Percentiles rank a stretch among this genome's conserved stretches.
Conservation (phyloP, 1,140 invertebrate species). For the Aphelenchoides fujianensis region DNA sequence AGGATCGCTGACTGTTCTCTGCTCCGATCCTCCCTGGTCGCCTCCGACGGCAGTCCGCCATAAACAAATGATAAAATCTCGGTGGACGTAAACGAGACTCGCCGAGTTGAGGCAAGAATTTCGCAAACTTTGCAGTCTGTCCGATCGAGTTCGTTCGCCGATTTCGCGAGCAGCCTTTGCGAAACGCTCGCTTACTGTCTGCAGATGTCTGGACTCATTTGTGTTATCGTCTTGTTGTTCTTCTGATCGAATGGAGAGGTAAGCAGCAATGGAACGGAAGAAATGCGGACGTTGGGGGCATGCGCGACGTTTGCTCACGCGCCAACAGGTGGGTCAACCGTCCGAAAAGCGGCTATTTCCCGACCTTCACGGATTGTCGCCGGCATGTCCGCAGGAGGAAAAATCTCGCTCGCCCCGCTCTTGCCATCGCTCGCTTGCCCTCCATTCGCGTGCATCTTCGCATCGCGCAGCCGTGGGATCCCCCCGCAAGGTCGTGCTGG, state of each 20-base stretch:
- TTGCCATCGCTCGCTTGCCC: slow-evolving; percentile 1
- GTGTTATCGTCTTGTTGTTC: no score
- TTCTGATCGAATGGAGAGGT: no score
- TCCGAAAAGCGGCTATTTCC: neutral
- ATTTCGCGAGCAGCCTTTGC: no score
- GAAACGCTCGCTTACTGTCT: neutral
- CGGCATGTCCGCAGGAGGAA: slow-evolving; percentile 3
- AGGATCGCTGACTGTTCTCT: neutral
- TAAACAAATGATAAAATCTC: no score
- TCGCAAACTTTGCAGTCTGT: neutral
- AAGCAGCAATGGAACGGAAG: no score
- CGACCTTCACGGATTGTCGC: slow-evolving; percentile 2
- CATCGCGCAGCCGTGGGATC: neutral
- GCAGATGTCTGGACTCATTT: no score
- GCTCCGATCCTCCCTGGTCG: no score
- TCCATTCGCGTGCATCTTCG: neutral
- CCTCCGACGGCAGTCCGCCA: no score
- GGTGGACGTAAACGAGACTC: neutral
- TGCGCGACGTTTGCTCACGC: no score
- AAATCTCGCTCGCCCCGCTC: neutral
- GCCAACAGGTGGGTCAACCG: no score
- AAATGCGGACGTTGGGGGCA: no score
- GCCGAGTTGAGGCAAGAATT: neutral
- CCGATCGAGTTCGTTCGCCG: neutral
- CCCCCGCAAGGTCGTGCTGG: neutral